A percentile compares a stretch with the other conserved stretches of the same genome.
These are phyloP conservation scores for Lacerta agilis DNA, from an alignment of 2,797 vertebrate genomes.

Conservation along the genomic window DNA sequence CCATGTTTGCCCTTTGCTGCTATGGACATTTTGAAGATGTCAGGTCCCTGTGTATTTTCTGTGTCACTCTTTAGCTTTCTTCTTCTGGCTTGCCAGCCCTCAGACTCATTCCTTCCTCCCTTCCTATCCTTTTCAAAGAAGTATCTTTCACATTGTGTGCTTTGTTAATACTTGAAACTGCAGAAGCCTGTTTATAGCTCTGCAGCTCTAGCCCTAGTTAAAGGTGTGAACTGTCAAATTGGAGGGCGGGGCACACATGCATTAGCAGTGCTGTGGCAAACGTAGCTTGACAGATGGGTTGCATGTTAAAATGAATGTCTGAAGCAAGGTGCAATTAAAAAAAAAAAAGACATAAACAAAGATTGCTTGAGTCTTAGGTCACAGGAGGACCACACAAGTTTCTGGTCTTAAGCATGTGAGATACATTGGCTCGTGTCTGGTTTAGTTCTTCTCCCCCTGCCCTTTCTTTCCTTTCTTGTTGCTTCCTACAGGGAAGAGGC, in stretches of 20 bases:
- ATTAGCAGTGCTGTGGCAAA: conserved; percentile 69
- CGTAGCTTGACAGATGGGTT: conserved; percentile 62
- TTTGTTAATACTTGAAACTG: conserved; percentile 64
- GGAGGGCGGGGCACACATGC: conserved; percentile 50
- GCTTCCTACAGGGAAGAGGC: background rate
- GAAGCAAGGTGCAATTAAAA: conserved; percentile 64
- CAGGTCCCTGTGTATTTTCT: conserved; percentile 6
- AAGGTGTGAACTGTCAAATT: conserved; percentile 70
- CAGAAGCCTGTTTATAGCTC: conserved; percentile 69
- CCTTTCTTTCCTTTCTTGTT: background rate
- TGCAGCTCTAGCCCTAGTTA: conserved; percentile 67
- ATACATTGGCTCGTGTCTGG: conserved; percentile 33
- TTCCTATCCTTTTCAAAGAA: conserved; percentile 51
- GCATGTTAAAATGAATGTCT: conserved; percentile 67
- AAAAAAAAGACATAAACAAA: too few species aligned
- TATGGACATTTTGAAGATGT: conserved; percentile 16
- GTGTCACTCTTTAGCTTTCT: background rate
- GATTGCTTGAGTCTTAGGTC: conserved; percentile 47
- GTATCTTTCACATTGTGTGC: conserved; percentile 61
- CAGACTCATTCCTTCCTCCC: background rate
- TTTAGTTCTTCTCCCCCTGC: background rate
- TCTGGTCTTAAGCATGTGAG: conserved; percentile 53
- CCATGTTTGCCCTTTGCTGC: conserved; percentile 15
- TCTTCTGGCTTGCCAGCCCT: conserved; percentile 33
- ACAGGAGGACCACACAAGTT: conserved; percentile 54